These are phyloP conservation scores for Boloria euphrosyne DNA, from an alignment of 2,888 invertebrate species.

Conservation along the genomic window DNA sequence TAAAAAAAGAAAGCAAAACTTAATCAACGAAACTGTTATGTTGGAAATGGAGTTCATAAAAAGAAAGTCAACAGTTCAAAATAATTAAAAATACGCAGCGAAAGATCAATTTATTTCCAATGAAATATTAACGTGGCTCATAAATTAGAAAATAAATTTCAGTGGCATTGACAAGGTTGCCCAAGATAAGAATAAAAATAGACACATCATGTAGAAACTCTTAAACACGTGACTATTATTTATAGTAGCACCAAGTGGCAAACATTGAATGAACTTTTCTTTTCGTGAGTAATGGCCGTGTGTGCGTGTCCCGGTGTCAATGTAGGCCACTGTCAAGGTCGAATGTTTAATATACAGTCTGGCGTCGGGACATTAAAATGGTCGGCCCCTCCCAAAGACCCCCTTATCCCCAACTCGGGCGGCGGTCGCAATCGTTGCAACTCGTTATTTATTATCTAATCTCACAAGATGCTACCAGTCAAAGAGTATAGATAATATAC, in stretches of 20 bases:
- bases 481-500: no score
- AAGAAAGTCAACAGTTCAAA: background rate
- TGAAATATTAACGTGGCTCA: conserved; percentile 19
- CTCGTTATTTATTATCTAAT: conserved; percentile 80
- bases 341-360: conserved; percentile 83
- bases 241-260: conserved; percentile 71
- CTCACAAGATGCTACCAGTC: conserved; percentile 42
- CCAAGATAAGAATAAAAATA: conserved; percentile 41
- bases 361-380: conserved; percentile 82
- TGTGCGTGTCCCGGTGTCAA: conserved; percentile 79
- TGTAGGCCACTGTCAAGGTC: conserved; percentile 82
- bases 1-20: no score
- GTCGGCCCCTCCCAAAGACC: conserved; percentile 77
- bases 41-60: no score
- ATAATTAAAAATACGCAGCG: background rate
- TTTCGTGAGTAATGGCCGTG: conserved; percentile 74
- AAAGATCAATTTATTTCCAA: background rate
- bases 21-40: no score
- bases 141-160: conserved; percentile 21
- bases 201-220: conserved; percentile 41
- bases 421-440: conserved; percentile 79
- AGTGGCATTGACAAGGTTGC: conserved; percentile 46
- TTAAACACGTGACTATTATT: conserved; percentile 73
- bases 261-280: conserved; percentile 78
- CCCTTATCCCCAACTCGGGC: conserved; percentile 67